Base-by-base conservation (phyloP, 2,113 vertebrate genomes). In the Phalacrocorax aristotelis region DNA sequence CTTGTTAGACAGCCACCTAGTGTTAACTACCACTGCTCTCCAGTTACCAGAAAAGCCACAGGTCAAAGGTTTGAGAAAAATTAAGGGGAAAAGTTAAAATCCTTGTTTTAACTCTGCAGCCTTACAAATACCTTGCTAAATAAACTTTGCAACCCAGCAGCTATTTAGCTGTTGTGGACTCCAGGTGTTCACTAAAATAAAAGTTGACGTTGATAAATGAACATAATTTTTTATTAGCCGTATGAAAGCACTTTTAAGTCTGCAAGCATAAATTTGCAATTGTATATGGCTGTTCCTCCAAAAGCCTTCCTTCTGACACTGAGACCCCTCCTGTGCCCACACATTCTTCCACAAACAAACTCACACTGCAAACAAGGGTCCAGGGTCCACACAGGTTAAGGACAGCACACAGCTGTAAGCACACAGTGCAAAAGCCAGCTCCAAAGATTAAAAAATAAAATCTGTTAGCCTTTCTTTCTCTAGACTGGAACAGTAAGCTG, bases 1-100 rank as follows among this genome's bases (percentile, higher is more conserved):
- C 51, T 96, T 86, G 87, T 77, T 81, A 96, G 89, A 91, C 55
- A 77, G 97, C 96, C 96, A 95, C 60, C 96, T 97, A 97, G 95
- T 3, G 97, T 93, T 85, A 74, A 65, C 30, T 22, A 49, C 34
- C n/a, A 21, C 70, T 17, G 29, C 42, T 80, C 46, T 58, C 51
- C 18, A 32, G 30, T 8, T 48, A 48, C 29, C 66, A 85, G 17
- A 36, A 83, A 62, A 80, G 20, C 23, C 32, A 77, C 7, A 69
- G 6, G 7, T 19, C 30, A 83, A 76, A 85, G 8, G 15, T 48
- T 38, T 57, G 36, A 44, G 23, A 72, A 76, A 94, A 89, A 87
- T 16, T 19, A 18, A 89, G 55, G 6, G 6, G 44, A 46, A 83
- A 49, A 36, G 5, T 8, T n/a, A 26, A n/a, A n/a, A 29, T 38